Percentiles rank a stretch among this genome's conserved stretches.
phyloP scores from a whole-genome alignment of 92 coral and sea anemone genomes.

The Virgularia gustaviana region DNA sequence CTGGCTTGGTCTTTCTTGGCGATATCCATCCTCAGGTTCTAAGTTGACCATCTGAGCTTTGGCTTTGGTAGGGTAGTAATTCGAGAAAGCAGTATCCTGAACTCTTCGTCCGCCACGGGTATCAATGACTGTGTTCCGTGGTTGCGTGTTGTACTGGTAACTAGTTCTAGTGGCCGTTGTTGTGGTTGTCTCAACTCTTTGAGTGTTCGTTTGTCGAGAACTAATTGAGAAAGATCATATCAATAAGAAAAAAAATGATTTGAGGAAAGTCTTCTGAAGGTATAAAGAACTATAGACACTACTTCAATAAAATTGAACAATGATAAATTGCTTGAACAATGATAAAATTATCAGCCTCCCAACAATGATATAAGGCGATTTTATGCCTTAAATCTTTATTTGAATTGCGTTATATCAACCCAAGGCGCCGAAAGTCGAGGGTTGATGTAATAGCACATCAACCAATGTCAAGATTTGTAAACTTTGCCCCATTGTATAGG shows the following conservation, averaged over 20 bases:
- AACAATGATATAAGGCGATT: no score
- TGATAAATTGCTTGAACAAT: neutral
- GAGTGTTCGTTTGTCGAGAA: slow-evolving; percentile 6
- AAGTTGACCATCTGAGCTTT: slow-evolving; percentile 14
- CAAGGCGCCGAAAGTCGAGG: no score
- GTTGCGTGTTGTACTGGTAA: slow-evolving; percentile 11
- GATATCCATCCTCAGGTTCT: neutral
- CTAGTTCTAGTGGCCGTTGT: slow-evolving; percentile 24
- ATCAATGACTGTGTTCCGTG: slow-evolving; percentile 56
- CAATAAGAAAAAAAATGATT: neutral
- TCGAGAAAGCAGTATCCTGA: slow-evolving; percentile 52
- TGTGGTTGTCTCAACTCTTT: neutral
- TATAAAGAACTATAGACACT: neutral
- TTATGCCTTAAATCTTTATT: no score
- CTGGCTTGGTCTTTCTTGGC: slow-evolving; percentile 1
- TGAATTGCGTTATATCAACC: no score
- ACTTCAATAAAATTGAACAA: neutral
- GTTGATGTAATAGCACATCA: no score
- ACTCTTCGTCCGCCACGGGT: slow-evolving; percentile 53
- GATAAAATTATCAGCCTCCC: neutral
- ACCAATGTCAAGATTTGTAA: no score
- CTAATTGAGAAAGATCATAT: neutral
- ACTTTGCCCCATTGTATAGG: no score
- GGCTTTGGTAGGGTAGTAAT: slow-evolving; percentile 50
- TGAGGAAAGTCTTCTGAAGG: neutral